phyloP scores from a whole-genome alignment of 2,797 vertebrate genomes.

The Eleutherodactylus coqui region DNA sequence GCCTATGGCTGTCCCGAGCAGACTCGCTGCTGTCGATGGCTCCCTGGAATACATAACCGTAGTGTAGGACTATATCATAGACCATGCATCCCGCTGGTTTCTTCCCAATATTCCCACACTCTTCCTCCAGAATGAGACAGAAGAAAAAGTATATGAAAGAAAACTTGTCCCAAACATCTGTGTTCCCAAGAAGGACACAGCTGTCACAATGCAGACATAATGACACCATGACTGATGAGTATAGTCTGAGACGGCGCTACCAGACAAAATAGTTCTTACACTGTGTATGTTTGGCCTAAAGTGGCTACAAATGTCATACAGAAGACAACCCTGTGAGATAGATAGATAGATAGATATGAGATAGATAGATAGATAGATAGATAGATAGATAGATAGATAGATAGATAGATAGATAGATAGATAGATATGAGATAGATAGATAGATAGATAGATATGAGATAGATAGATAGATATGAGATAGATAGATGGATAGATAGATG shows the following conservation, averaged over 20 bases:
- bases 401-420: no score
- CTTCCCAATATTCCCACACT: background rate
- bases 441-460: no score
- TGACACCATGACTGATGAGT: background rate
- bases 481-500: no score
- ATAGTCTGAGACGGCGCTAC: background rate
- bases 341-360: no score
- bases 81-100: background rate
- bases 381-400: no score
- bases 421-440: no score
- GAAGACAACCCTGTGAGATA: no score
- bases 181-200: background rate
- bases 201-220: background rate
- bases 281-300: background rate
- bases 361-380: no score
- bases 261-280: background rate
- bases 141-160: background rate
- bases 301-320: no score
- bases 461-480: no score
- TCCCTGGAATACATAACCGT: background rate
- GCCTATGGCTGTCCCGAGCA: no score
- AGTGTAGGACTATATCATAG: background rate
- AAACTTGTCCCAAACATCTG: background rate
- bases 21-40: background rate
- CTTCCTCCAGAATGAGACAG: background rate